A percentile compares a stretch with the other conserved stretches of the same genome.
Conservation (phyloP, 1,140 invertebrate genomes). For the Ruditapes philippinarum region DNA sequence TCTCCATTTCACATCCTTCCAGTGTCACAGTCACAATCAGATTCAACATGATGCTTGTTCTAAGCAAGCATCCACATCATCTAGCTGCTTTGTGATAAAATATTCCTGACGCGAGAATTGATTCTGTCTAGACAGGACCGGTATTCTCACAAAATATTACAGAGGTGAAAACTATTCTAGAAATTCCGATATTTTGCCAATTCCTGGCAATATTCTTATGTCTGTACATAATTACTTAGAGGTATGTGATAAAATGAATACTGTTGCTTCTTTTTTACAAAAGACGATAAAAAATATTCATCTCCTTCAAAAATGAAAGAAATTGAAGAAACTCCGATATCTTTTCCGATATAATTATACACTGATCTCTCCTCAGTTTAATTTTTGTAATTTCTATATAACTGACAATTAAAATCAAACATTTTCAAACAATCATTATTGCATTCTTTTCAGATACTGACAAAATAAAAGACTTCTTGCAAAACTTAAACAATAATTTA, state of each 20-base stretch:
- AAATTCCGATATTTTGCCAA: conserved; percentile 64
- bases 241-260: conserved; percentile 46
- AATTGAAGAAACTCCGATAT: too few species aligned
- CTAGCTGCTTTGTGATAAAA: conserved; percentile 36
- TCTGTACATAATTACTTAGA: conserved; percentile 49
- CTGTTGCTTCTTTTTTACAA: background rate
- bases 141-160: conserved; percentile 62
- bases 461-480: too few species aligned
- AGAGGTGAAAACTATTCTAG: conserved; percentile 67
- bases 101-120: conserved; percentile 56
- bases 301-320: too few species aligned
- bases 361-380: too few species aligned
- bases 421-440: too few species aligned
- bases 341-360: too few species aligned
- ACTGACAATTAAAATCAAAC: too few species aligned
- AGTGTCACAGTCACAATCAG: background rate
- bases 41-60: conserved; percentile 14
- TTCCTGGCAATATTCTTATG: conserved; percentile 27
- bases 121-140: conserved; percentile 59
- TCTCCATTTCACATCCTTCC: too few species aligned
- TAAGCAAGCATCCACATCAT: conserved; percentile 30
- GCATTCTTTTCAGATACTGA: too few species aligned
- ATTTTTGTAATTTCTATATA: too few species aligned
- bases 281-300: too few species aligned
- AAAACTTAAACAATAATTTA: too few species aligned